phyloP scores from a whole-genome alignment of 2,888 invertebrate species.

The Drosophila anomalata region DNA sequence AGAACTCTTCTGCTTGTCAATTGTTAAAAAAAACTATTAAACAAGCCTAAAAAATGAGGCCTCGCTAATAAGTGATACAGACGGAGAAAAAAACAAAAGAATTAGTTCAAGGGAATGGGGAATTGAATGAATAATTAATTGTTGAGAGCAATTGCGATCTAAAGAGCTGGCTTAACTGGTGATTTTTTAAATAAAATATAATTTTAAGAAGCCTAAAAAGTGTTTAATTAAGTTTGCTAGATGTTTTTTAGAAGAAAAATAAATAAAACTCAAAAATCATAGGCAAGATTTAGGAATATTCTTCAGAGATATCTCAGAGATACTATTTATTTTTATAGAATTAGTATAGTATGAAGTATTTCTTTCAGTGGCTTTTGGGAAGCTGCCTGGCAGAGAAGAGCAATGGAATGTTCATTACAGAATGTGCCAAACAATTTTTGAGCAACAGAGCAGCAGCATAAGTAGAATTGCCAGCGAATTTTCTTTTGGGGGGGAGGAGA shows the following conservation, averaged over 20 bases:
- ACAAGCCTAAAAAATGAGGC: slow-evolving; percentile 10
- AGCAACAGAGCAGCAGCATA: background rate
- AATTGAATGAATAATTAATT: background rate
- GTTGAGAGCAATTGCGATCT: too few species aligned
- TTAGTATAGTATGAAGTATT: background rate
- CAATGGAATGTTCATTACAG: slow-evolving; percentile 17
- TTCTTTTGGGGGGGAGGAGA: background rate
- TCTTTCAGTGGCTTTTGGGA: background rate
- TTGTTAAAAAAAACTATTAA: slow-evolving; percentile 14
- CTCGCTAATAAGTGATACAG: background rate
- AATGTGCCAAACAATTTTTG: slow-evolving; percentile 11
- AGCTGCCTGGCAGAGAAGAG: background rate
- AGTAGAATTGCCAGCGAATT: background rate
- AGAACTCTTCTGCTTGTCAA: slow-evolving; percentile 30
- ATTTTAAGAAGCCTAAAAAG: too few species aligned
- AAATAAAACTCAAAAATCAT: too few species aligned
- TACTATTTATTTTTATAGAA: too few species aligned
- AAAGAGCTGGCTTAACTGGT: too few species aligned
- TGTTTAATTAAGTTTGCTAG: too few species aligned
- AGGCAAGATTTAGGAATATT: too few species aligned
- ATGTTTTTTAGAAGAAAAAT: too few species aligned
- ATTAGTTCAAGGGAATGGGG: slow-evolving; percentile 20
- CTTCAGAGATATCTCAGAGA: too few species aligned
- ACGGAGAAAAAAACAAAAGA: slow-evolving; percentile 6
- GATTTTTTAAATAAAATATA: too few species aligned